phyloP scores from a whole-genome alignment of 2,113 vertebrate species.

The Hypomesus transpacificus region DNA sequence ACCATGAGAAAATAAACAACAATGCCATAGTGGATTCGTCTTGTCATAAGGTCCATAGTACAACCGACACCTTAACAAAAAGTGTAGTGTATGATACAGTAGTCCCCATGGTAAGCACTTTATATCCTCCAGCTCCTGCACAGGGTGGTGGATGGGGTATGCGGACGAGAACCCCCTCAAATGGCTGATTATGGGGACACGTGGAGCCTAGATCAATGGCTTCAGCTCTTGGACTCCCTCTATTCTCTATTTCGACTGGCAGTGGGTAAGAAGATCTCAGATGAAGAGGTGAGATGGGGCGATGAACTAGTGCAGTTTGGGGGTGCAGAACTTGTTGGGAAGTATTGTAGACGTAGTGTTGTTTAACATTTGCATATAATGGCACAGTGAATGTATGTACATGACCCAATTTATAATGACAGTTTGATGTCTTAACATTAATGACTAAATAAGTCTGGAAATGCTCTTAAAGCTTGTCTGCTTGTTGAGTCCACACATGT shows the following conservation, averaged over 20 bases:
- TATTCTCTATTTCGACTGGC: slow-evolving; percentile 65
- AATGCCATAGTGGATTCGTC: no score
- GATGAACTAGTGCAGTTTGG: not conserved
- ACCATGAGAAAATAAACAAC: no score
- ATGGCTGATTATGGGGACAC: slow-evolving; percentile 73
- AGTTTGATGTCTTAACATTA: no score
- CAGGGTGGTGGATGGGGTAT: slow-evolving; percentile 84
- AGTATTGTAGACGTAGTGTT: no score
- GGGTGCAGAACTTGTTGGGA: not conserved
- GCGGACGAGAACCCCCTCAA: slow-evolving; percentile 75
- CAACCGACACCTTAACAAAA: not conserved
- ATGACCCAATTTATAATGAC: no score
- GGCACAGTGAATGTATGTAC: no score
- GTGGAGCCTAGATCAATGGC: slow-evolving; percentile 84
- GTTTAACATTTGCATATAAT: no score
- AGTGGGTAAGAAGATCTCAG: slow-evolving; percentile 73
- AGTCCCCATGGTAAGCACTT: not conserved
- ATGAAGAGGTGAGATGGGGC: slow-evolving; percentile 77
- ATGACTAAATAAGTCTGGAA: no score
- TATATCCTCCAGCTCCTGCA: slow-evolving; percentile 79
- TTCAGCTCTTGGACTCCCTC: slow-evolving; percentile 71
- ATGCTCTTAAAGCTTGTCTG: no score
- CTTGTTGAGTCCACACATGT: no score
- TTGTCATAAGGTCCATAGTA: not conserved
- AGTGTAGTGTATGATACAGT: no score